Evolutionary conservation across 2,113 vertebrate species (phyloP).

Genomic region (Triplophysa rosa): DNA sequence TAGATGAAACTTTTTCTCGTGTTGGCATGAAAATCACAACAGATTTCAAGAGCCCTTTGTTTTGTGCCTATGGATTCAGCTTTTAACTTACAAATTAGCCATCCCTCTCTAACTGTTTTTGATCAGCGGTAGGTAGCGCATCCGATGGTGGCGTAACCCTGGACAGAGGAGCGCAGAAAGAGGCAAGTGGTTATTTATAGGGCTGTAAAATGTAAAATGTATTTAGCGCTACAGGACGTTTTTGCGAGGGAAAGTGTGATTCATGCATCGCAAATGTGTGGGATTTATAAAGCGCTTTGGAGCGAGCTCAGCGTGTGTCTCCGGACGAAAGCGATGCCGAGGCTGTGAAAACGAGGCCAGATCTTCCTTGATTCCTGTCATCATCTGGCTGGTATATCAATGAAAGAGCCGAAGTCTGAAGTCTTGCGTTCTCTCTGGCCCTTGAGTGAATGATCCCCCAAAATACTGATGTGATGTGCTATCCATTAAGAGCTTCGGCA

Average conservation of each 20-base stretch:
- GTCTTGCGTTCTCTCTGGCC: slow-evolving; percentile 12
- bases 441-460: not conserved
- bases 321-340: slow-evolving; percentile 1
- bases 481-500: slow-evolving; percentile 15
- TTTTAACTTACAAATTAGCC: not conserved
- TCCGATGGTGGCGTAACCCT: not conserved
- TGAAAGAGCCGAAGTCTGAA: slow-evolving; percentile 9
- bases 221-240: slow-evolving; percentile 21
- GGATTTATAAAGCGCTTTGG: slow-evolving; percentile 36
- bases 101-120: not conserved
- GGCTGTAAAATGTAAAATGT: slow-evolving; percentile 31
- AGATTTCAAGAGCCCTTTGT: not conserved
- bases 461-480: slow-evolving; percentile 25
- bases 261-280: slow-evolving; percentile 34
- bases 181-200: slow-evolving; percentile 25
- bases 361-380: slow-evolving; percentile 22
- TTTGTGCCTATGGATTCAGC: not conserved
- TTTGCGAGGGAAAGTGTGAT: slow-evolving; percentile 51
- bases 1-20: not conserved
- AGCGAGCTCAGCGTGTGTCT: slow-evolving; percentile 29
- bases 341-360: not conserved
- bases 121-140: not conserved
- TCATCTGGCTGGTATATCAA: slow-evolving; percentile 21
- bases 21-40: not conserved
- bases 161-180: not conserved